Conservation (phyloP, 2,797 vertebrate species). For the Psittacula echo region DNA sequence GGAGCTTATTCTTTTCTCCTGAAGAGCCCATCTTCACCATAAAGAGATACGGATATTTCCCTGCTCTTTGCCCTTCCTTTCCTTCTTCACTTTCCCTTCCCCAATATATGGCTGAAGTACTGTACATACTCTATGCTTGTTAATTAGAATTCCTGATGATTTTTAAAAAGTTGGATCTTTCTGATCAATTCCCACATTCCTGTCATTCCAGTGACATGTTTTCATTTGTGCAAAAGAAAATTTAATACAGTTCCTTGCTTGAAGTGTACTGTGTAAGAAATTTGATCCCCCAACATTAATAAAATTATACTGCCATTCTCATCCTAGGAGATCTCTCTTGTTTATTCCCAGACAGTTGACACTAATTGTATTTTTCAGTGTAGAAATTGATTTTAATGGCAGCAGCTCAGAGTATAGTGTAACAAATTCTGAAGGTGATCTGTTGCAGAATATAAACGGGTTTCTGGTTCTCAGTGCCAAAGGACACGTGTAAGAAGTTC, state of each 20-base stretch:
- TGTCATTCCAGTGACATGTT: not conserved
- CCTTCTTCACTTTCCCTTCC: not conserved
- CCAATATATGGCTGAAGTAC: not conserved
- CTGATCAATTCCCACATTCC: not conserved
- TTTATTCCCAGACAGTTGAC: not conserved
- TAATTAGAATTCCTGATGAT: not conserved
- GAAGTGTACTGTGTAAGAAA: not conserved
- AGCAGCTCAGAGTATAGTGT: not conserved
- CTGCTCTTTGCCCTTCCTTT: not conserved
- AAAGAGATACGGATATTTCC: not conserved
- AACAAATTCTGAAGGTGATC: not conserved
- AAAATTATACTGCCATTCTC: not conserved
- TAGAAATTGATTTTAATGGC: not conserved
- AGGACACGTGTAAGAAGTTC: not conserved
- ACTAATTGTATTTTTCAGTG: not conserved
- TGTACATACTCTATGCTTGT: not conserved
- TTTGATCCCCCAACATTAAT: not conserved
- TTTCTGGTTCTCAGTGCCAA: not conserved
- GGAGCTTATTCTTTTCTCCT: not conserved
- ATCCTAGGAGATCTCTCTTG: not conserved
- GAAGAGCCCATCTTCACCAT: not conserved
- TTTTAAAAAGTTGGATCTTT: not conserved
- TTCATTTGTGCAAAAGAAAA: not conserved
- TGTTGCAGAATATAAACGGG: not conserved
- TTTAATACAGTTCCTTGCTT: not conserved